phyloP scores from a whole-genome alignment of 2,888 invertebrate species.

The Pseudococcus jackbeardsleyi region DNA sequence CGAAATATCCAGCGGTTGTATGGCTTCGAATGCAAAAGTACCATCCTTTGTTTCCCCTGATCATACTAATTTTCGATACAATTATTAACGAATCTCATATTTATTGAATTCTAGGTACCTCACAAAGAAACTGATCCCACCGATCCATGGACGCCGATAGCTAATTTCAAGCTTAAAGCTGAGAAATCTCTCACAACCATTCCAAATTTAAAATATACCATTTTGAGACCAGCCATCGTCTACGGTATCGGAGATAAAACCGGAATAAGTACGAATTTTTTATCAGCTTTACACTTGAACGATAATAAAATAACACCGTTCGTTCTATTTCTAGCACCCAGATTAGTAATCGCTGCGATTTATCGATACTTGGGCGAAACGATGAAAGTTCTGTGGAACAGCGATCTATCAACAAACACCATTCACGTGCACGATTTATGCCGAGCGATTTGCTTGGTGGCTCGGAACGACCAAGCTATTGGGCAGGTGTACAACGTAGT shows the following conservation, averaged over 20 bases:
- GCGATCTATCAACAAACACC: slow-evolving; percentile 86
- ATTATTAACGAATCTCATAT: background rate
- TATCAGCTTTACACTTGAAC: no score
- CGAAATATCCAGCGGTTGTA: slow-evolving; percentile 87
- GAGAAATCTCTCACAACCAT: slow-evolving; percentile 82
- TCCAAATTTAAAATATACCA: slow-evolving; percentile 80
- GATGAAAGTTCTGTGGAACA: slow-evolving; percentile 93
- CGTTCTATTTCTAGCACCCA: slow-evolving; percentile 76
- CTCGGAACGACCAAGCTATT: slow-evolving; percentile 71
- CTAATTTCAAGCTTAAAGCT: slow-evolving; percentile 85
- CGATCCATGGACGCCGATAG: slow-evolving; percentile 87
- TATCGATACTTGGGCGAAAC: slow-evolving; percentile 90
- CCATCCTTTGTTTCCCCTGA: background rate
- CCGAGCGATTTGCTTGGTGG: slow-evolving; percentile 83
- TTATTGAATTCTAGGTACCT: slow-evolving; percentile 71
- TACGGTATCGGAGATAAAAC: slow-evolving; percentile 88
- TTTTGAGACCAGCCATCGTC: slow-evolving; percentile 86
- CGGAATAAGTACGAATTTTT: slow-evolving; percentile 79
- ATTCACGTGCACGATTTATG: slow-evolving; percentile 89
- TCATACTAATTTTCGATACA: background rate
- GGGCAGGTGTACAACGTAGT: slow-evolving; percentile 84
- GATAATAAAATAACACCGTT: no score
- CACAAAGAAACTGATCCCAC: slow-evolving; percentile 82
- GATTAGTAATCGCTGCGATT: slow-evolving; percentile 87
- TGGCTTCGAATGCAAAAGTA: slow-evolving; percentile 84